Base-by-base conservation (phyloP, 2,888 invertebrate genomes). In the Rhagium mordax region DNA sequence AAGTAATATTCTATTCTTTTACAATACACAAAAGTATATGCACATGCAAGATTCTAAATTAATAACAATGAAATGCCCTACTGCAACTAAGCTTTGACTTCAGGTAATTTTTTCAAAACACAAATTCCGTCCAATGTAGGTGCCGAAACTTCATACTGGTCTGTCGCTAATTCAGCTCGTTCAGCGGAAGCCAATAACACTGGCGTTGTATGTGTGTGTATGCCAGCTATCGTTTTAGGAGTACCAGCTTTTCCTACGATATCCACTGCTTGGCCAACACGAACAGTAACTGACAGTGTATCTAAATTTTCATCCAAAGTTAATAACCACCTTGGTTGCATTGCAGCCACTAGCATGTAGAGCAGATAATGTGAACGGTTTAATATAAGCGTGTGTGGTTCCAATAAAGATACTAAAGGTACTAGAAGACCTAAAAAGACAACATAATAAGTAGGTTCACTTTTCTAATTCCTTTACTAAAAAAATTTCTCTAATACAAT, bases 211-310 rank as follows among this genome's bases (percentile, higher is more conserved):
- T 99, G 99, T 0, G 99, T 99, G 88, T 98, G 99, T 84, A 99
- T 99, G 20, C 99, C 99, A 2, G 99, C 98, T 81, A 99, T 99
- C 0, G 99, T 98, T 89, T 99, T 99, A 0, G 99, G 99, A 73
- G 98, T 98, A 55, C 99, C 99, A 0, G 99, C 99, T 88, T 99
- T 99, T 1, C 99, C 99, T 18, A 99, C 98, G 5, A 98, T 96
- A 89, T 99, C 99, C 5, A 99, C 98, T 29, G 99, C 99, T 92
- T 95, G 94, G 81, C 96, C 96, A 13, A 96, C 96, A 76, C 96
- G 92, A 0, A 99, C 98, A 53, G 96, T 94, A 5, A 98, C 96
- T 73, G 97, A 95, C 75, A 98, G 89, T 68, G 98, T 96, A 86
- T 96, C 94, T 66, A 98, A 90, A 80, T 96, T 94, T 85, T 98